Conservation (phyloP, 2,888 invertebrate species). For the Agriopis aurantiaria region DNA sequence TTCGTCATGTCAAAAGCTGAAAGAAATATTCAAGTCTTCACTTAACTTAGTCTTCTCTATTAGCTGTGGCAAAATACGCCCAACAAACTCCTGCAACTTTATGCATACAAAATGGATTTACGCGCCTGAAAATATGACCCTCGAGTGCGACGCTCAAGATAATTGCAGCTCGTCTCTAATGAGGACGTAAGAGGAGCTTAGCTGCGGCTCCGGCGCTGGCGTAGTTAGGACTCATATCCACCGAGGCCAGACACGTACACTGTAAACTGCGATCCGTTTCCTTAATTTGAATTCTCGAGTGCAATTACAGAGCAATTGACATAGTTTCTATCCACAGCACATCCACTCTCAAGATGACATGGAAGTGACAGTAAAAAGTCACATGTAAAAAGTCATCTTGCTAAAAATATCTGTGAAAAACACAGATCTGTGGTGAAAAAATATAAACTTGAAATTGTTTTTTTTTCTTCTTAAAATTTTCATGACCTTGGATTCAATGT, state of each 20-base stretch:
- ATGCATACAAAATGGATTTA: conserved; percentile 77
- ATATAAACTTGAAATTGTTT: no score
- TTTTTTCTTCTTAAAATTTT: no score
- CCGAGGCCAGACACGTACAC: background rate
- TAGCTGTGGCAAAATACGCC: conserved; percentile 38
- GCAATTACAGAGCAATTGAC: background rate
- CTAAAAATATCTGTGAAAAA: no score
- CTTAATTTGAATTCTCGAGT: background rate
- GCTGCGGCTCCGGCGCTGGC: conserved; percentile 39
- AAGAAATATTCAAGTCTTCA: no score
- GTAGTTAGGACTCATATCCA: conserved; percentile 27
- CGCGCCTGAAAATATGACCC: conserved; percentile 72
- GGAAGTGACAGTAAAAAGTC: no score
- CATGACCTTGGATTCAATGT: no score
- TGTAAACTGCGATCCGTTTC: background rate
- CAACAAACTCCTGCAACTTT: conserved; percentile 68
- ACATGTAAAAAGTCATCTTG: no score
- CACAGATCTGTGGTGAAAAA: no score
- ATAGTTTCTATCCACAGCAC: no score
- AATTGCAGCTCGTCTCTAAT: conserved; percentile 80
- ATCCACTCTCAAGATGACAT: no score
- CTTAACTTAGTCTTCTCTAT: conserved; percentile 14
- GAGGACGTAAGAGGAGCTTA: conserved; percentile 58
- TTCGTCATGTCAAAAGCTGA: no score
- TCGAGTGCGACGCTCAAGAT: conserved; percentile 74